A percentile compares a stretch with the other conserved stretches of the same genome.
These are phyloP conservation scores for Chloropsis hardwickii DNA, from an alignment of 2,113 vertebrate genomes.

Conservation along the genomic window DNA sequence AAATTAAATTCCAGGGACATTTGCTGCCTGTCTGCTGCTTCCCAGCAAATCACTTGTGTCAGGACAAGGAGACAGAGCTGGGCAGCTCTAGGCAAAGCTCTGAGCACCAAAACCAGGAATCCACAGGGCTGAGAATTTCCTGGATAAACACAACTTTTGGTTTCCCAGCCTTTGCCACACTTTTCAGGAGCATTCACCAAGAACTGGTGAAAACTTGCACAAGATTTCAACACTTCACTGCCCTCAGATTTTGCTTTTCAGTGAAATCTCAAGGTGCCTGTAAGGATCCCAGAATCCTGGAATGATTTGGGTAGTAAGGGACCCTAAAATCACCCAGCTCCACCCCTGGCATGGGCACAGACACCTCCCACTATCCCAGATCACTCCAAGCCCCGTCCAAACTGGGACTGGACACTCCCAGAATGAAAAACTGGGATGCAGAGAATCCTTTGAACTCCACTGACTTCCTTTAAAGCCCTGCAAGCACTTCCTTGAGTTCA, in stretches of 20 bases:
- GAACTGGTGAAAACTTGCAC: not conserved
- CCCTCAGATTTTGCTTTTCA: not conserved
- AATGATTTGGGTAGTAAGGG: not conserved
- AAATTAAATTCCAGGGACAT: not conserved
- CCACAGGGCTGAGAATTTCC: not conserved
- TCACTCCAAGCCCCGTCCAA: rapidly evolving
- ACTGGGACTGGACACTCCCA: not conserved
- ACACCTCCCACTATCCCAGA: not conserved
- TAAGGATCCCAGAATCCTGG: not conserved
- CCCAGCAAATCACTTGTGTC: not conserved
- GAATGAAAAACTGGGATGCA: not conserved
- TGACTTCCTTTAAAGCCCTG: not conserved
- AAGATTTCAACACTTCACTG: not conserved
- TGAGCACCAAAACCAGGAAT: not conserved
- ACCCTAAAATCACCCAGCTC: not conserved
- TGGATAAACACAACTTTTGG: not conserved
- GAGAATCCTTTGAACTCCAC: not conserved
- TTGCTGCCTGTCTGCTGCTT: not conserved
- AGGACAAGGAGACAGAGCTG: not conserved
- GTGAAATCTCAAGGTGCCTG: not conserved
- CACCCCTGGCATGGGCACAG: not conserved
- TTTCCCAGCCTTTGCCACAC: not conserved
- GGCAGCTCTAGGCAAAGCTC: not conserved
- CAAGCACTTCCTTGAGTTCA: not conserved
- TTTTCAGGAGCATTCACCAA: not conserved